Evolutionary conservation across 1,140 invertebrate species (phyloP), one percentile per base, ranked within the genome.

Genomic region (Anagrus nilaparvatae): DNA sequence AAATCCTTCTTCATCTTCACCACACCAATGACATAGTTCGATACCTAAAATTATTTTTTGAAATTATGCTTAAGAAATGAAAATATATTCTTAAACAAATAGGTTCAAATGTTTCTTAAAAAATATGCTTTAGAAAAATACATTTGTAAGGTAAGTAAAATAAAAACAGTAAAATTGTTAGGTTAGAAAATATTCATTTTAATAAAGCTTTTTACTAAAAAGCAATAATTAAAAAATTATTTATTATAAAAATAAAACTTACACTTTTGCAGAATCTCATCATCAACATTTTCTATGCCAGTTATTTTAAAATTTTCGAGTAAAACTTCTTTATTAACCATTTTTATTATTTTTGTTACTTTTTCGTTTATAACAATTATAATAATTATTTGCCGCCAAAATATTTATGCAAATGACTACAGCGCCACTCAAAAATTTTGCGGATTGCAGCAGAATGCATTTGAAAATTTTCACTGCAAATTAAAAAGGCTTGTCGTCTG

Each of bases 31-130:
- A 43, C 68, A 70, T 20, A 69, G 29, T 44, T 66, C 59, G 5
- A 59, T 35, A 59, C 68, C 68, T 70, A 19, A 8, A 47, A 48
- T n/a, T n/a, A n/a, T n/a, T n/a, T n/a, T n/a, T n/a, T n/a, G n/a
- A n/a, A n/a, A n/a, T n/a, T n/a, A n/a, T n/a, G n/a, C n/a, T n/a
- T n/a, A n/a, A n/a, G n/a, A n/a, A n/a, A n/a, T n/a, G n/a, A n/a
- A n/a, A n/a, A 17, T 20, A 25, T 31, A 31, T 40, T 20, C 13
- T 29, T 6, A 29, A 19, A 21, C 19, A 16, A 28, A 9, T 27
- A 9, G 21, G 21, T n/a, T n/a, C n/a, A 14, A 2, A 34, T 23
- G 21, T 14, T 24, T 23, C 9, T n/a, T 35, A 24, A 3, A n/a
- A 23, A 14, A n/a, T n/a, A n/a, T n/a, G n/a, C n/a, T n/a, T 8